Evolutionary conservation across 2,797 vertebrate genomes (phyloP), one percentile per base, ranked within the genome.

Genomic region (Hafferia zeledoni): DNA sequence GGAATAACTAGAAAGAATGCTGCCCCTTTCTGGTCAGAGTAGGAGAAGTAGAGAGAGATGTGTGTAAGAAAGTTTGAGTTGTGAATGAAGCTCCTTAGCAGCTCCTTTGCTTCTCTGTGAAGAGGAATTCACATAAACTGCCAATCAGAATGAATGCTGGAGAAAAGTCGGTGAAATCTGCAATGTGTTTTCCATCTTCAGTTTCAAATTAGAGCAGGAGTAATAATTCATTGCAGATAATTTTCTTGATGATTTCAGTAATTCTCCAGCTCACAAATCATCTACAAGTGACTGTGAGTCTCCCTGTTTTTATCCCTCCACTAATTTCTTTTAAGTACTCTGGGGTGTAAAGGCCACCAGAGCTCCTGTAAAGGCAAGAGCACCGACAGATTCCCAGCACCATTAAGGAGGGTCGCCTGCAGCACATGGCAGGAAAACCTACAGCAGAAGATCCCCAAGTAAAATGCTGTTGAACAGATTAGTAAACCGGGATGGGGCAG

Each of bases 401-500:
- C 17, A 11, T 39, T 30, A 35, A 46, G 35, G 27, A 85, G 9
- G 7, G 6, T 63, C 3, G 0, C 7, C 28, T 46, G 49, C 19
- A 41, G 12, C 63, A 53, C 5, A 22, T 2, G 7, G 30, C 47
- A 63, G 59, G 28, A 83, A 76, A 85, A n/a, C 13, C 23, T 50
- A 27, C 9, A 47, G 57, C 24, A 78, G 63, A 83, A 80, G 24
- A 64, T 33, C 9, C 47, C 44, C 22, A 49, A 18, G 13, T 30
- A 46, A 68, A 75, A 87, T 41, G 47, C 16, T 64, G 31, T 33
- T 52, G 25, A 86, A 37, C 3, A 22, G 39, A 41, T 35, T 35
- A 11, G 5, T 3, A 9, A 60, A 33, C 4, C 0, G 0, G 23
- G 28, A 3, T 2, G 18, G 6, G 31, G 6, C 0, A 5, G 11